phyloP scores from a whole-genome alignment of 1,140 invertebrate species.

The Rhopalosiphum padi region DNA sequence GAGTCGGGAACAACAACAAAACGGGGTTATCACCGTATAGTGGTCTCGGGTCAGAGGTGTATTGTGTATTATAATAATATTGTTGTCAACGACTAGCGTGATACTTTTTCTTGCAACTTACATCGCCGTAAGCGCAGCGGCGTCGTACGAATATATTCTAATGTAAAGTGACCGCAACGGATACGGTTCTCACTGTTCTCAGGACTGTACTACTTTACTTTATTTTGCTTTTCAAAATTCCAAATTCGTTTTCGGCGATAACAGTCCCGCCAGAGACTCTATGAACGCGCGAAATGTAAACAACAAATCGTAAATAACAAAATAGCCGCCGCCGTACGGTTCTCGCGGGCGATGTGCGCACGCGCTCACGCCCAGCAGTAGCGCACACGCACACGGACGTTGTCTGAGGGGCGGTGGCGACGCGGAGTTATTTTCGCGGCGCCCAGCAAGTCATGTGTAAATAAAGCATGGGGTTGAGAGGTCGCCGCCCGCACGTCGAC shows the following conservation, averaged over 20 bases:
- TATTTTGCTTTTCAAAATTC: not conserved
- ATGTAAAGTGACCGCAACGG: too few species aligned
- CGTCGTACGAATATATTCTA: not conserved
- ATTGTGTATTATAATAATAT: not conserved
- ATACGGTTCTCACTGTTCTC: not conserved
- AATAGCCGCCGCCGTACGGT: not conserved
- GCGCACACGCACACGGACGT: not conserved
- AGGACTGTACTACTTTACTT: not conserved
- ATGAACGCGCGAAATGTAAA: not conserved
- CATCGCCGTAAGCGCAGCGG: too few species aligned
- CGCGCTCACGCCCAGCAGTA: not conserved
- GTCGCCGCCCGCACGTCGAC: not conserved
- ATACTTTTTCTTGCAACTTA: not conserved
- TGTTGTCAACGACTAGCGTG: not conserved
- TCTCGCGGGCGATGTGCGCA: not conserved
- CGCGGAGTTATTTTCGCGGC: not conserved
- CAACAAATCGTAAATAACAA: not conserved
- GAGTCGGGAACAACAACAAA: not conserved
- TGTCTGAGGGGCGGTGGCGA: not conserved
- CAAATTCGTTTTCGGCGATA: not conserved
- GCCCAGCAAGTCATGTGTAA: constrained; percentile 35
- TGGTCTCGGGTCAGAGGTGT: not conserved
- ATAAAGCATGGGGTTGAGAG: constrained; percentile 22
- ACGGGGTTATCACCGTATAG: constrained; percentile 14
- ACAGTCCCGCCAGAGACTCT: not conserved